phyloP scores from a whole-genome alignment of 2,797 vertebrate species.

The Naso thynnoides region DNA sequence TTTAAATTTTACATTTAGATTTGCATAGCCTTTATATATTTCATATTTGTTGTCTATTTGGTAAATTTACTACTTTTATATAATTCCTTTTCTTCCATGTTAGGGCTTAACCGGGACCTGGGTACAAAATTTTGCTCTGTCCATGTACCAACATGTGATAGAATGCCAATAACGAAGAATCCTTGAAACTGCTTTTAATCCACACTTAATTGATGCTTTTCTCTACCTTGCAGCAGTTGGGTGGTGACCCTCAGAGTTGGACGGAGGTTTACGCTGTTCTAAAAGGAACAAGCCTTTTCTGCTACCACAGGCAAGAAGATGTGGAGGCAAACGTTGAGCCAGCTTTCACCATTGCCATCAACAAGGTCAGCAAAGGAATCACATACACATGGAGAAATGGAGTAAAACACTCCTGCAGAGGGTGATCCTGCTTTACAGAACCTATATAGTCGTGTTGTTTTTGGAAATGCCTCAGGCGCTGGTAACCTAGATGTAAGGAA shows the following conservation, averaged over 20 bases:
- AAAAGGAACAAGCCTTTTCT: constrained; percentile 91
- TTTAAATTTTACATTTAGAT: too few relatives aligned
- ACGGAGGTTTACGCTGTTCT: constrained; percentile 87
- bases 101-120: too few relatives aligned
- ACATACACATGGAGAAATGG: not conserved
- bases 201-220: constrained; percentile 6
- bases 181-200: constrained; percentile 9
- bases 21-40: too few relatives aligned
- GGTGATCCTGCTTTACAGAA: constrained; percentile 18
- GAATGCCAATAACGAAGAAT: too few relatives aligned
- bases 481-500: constrained; percentile 7
- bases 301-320: constrained; percentile 87
- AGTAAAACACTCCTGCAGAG: constrained; percentile 16
- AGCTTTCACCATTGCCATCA: constrained; percentile 91
- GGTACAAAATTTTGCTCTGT: too few relatives aligned
- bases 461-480: constrained; percentile 30
- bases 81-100: too few relatives aligned
- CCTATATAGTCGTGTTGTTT: constrained; percentile 30
- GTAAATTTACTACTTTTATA: too few relatives aligned
- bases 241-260: constrained; percentile 86
- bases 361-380: constrained; percentile 86
- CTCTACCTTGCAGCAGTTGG: constrained; percentile 81
- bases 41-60: too few relatives aligned
- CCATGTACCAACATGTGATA: too few relatives aligned
- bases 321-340: constrained; percentile 86